phyloP scores from a whole-genome alignment of 2,888 invertebrate genomes.

The Galerucella nymphaeae region DNA sequence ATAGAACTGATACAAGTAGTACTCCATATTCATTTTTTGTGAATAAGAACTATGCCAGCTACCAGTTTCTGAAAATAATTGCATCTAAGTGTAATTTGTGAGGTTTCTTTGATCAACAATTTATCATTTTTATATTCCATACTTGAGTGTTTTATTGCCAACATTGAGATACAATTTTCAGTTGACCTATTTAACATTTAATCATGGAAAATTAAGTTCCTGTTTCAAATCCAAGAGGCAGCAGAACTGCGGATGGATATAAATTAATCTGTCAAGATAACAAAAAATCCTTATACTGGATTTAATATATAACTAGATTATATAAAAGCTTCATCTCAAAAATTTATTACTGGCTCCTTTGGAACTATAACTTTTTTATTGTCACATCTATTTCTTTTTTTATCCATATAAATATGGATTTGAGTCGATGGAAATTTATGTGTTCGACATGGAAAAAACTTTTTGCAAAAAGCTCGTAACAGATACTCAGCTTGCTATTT shows the following conservation, averaged over 20 bases:
- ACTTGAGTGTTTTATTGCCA: not conserved
- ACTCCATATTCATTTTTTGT: too few species aligned
- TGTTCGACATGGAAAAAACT: too few species aligned
- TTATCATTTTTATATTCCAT: not conserved
- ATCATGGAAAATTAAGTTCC: conserved; percentile 3
- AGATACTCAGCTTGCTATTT: too few species aligned
- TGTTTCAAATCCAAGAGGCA: not conserved
- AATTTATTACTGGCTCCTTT: not conserved
- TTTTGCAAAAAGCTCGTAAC: too few species aligned
- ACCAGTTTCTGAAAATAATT: too few species aligned
- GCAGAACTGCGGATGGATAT: conserved; percentile 1
- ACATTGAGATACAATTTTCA: not conserved
- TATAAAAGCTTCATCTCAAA: not conserved
- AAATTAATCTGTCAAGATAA: conserved; percentile 7
- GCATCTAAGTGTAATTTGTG: too few species aligned
- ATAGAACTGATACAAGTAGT: too few species aligned
- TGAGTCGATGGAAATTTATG: not conserved
- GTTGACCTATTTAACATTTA: conserved; percentile 8
- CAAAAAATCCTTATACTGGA: not conserved
- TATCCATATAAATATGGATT: not conserved
- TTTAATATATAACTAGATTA: not conserved
- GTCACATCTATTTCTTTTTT: not conserved
- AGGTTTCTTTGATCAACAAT: too few species aligned
- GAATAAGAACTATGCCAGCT: too few species aligned
- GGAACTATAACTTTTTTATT: not conserved